Base-by-base conservation (phyloP, 2,113 vertebrate genomes). In the Notarius quadriscutis region DNA sequence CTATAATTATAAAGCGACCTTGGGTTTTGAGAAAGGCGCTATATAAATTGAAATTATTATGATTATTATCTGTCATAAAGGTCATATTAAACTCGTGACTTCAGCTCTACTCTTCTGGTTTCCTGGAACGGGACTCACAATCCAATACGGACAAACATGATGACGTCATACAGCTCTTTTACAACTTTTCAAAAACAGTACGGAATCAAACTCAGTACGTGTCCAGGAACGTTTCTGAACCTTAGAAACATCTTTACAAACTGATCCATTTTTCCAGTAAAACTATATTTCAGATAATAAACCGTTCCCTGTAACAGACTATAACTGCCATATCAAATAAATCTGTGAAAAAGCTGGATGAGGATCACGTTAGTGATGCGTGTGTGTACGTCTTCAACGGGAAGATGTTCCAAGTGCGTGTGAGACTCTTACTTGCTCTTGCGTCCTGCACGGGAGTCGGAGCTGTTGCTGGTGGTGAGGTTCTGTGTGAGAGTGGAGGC, bases 401-500 rank as follows among this genome's bases (percentile, higher is more conserved):
- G 15, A 69, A 10, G 7, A n/a, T 27, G 53, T 25, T 15, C 41
- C 18, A 30, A 62, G 41, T 1, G 14, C 50, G 27, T 20, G 9
- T 48, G 65, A 34, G 81, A 20, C 20, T 71, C 97, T 91, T 95
- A 99, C 98, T 99, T 99, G 95, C 96, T 98, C 95, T 99, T 99
- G 90, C 98, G 96, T 7, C 98, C 98, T 17, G 88, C 60, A 58
- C 96, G 94, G 77, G 97, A 97, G 92, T 99, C 98, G 0, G 97
- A 95, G 80, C 96, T 91, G 86, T 97, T 93, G 58, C 95, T 95
- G 62, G 97, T 96, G 85, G 95, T 95, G 90, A 97, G 95, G 0
- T 96, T 98, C 95, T 99, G 98, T 51, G 97, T 97, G 92, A 99
- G 95, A 2, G 98, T 99, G 85, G 96, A 98, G 91, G 98, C 98